phyloP scores from a whole-genome alignment of 23 tunicate species.

The Pegea sp. region DNA sequence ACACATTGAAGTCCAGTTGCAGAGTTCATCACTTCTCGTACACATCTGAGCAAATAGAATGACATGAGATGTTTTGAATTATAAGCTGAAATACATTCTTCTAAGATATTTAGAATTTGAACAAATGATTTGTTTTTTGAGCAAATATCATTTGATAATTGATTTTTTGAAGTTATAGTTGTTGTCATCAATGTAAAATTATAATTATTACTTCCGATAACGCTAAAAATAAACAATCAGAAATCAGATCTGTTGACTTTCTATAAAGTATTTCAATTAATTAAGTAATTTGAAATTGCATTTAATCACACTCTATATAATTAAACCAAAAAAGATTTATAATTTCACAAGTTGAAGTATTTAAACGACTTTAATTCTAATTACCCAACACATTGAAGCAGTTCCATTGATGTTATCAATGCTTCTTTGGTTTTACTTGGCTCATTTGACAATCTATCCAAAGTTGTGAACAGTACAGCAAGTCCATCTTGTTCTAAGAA shows the following conservation, averaged over 20 bases:
- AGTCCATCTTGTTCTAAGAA: conserved; percentile 91
- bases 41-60: no score
- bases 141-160: no score
- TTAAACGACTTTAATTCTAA: not conserved
- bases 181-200: no score
- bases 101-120: no score
- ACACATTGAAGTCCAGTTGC: conserved; percentile 69
- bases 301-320: no score
- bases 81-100: no score
- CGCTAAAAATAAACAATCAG: not conserved
- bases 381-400: conserved; percentile 80
- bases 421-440: conserved; percentile 9
- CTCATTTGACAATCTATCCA: conserved; percentile 54
- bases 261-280: no score
- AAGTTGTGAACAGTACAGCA: conserved; percentile 44
- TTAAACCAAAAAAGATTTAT: no score
- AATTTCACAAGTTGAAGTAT: not conserved
- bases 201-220: no score
- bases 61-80: no score
- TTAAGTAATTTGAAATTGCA: not conserved
- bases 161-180: not conserved
- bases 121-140: no score
- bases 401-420: conserved; percentile 63
- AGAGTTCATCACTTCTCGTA: conserved; percentile 91
- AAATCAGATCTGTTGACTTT: no score